A percentile compares a stretch with the other conserved stretches of the same genome.
Conservation (phyloP, 2,888 invertebrate species). For the Notodonta ziczac region DNA sequence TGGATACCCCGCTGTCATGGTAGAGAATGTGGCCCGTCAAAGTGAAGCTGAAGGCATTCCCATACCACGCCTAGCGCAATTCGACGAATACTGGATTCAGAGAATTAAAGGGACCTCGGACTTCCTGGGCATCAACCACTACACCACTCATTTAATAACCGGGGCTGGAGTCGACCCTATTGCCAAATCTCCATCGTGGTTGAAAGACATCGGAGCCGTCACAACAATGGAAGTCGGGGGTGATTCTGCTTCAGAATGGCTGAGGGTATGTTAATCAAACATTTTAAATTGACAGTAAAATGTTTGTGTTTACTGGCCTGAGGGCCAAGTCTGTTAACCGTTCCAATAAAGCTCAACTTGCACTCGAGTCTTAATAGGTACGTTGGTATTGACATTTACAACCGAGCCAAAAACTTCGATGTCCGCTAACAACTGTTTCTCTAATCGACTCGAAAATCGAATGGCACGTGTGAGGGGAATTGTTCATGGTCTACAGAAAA, state of each 20-base stretch:
- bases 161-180: conserved; percentile 71
- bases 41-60: conserved; percentile 71
- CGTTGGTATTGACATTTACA: too few relatives aligned
- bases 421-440: too few relatives aligned
- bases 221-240: conserved; percentile 75
- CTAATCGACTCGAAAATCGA: too few relatives aligned
- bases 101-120: conserved; percentile 80
- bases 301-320: too few relatives aligned
- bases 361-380: too few relatives aligned
- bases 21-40: conserved; percentile 71
- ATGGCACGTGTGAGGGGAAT: too few relatives aligned
- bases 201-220: conserved; percentile 78
- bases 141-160: conserved; percentile 76
- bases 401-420: too few relatives aligned
- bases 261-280: conserved; percentile 57
- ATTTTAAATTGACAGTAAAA: too few relatives aligned
- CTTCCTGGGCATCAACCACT: conserved; percentile 80
- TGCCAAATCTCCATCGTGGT: conserved; percentile 78
- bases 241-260: conserved; percentile 79
- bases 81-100: conserved; percentile 74
- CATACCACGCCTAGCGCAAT: conserved; percentile 73
- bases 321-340: too few relatives aligned
- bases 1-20: conserved; percentile 78
- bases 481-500: too few relatives aligned
- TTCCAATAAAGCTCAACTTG: too few relatives aligned